Evolutionary conservation across 1,140 invertebrate species (phyloP).

Genomic region (Himalopsyche phryganea): DNA sequence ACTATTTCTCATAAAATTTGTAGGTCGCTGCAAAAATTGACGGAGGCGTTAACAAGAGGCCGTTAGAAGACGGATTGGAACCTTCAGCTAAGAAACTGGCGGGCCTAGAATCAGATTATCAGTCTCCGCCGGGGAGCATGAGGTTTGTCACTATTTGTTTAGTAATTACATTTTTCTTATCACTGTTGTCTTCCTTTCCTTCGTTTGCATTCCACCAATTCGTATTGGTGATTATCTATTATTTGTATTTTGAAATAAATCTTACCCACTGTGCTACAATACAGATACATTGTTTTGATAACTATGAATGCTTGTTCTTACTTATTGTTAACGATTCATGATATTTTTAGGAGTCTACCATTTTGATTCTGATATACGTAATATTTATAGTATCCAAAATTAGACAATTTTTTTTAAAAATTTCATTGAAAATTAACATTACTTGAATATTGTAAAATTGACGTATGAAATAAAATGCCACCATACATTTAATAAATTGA

Average conservation of each 20-base stretch:
- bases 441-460: too few species aligned
- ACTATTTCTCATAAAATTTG: constrained; percentile 3
- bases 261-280: background rate
- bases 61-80: constrained; percentile 70
- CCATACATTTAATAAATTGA: too few species aligned
- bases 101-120: constrained; percentile 50
- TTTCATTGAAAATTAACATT: too few species aligned
- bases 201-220: background rate
- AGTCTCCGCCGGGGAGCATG: constrained; percentile 29
- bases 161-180: constrained; percentile 1
- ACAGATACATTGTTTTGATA: constrained; percentile 1
- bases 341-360: background rate
- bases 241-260: too few species aligned
- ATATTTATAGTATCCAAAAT: too few species aligned
- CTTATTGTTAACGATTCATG: background rate
- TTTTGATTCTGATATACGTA: too few species aligned
- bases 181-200: constrained; percentile 26
- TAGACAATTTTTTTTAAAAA: too few species aligned
- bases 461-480: too few species aligned
- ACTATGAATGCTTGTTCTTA: background rate
- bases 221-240: too few species aligned
- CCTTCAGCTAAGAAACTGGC: constrained; percentile 68
- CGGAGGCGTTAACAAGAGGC: constrained; percentile 66
- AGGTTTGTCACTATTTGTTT: constrained; percentile 18
- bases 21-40: constrained; percentile 86